Base-by-base conservation (phyloP, 2,797 vertebrate genomes). In the Synaphobranchus kaupii region DNA sequence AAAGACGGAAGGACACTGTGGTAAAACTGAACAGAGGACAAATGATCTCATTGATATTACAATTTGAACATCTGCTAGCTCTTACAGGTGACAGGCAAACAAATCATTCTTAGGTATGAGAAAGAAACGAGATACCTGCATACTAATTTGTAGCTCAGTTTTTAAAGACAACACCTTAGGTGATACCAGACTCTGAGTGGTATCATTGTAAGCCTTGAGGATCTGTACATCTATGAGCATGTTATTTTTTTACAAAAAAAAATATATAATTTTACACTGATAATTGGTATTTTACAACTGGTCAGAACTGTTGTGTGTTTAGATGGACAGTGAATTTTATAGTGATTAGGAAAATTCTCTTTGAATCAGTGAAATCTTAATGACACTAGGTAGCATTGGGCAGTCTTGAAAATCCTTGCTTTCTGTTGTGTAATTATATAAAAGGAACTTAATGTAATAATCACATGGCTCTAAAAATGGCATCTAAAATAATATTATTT, bases 361-460 rank as follows among this genome's bases (percentile, higher is more conserved):
- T 81, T 81, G 47, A 50, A 25, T 52, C 82, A 52, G 28, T 83
- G 44, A 22, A 54, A 22, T 50, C 22, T 50, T 48, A 50, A 81
- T 13, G 25, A 34, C 8, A 81, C 7, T 81, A 50, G 25, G 78
- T 47, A 68, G n/a, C 28, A 52, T 39, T 83, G 83, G 54, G 34
- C 34, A 12, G 48, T 87, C 60, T 60, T 87, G 28, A 71, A 58
- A 31, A 68, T 66, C 48, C 47, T 63, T 71, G 81, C 39, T 58
- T 44, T 17, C 22, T 39, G 80, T 71, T 73, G 60, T 50, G 28
- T 39, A 86, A 83, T 10, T 83, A 28, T 83, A n/a, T 83, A 54
- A 73, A 48, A 6, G 80, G 20, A 31, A 48, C 22, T 20, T 34
- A 63, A 17, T 63, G 22, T 54, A 47, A n/a, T 31, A 31, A 81